These are phyloP conservation scores for Drosophila albomicans DNA, from an alignment of 1,140 invertebrate species.

Conservation along the genomic window DNA sequence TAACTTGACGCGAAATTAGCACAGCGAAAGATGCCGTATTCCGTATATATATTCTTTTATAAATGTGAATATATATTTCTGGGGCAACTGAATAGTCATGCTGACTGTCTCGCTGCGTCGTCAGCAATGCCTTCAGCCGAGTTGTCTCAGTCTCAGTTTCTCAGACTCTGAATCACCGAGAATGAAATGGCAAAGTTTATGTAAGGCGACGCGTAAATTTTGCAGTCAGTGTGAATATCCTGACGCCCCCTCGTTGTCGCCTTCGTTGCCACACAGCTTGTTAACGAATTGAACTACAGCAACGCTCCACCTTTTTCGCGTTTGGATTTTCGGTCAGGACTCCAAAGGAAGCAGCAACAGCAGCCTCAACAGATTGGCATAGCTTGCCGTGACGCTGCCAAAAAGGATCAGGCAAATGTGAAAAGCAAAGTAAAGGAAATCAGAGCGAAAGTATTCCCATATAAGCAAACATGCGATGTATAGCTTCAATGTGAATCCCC, in stretches of 20 bases:
- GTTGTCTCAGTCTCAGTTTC: not conserved
- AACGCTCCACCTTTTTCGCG: conserved; percentile 75
- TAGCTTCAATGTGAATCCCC: conserved; percentile 3
- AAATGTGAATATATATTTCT: conserved; percentile 29
- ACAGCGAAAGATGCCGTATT: conserved; percentile 42
- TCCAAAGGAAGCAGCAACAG: conserved; percentile 21
- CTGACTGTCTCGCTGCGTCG: conserved; percentile 61
- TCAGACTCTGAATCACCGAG: not conserved
- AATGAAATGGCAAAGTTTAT: conserved; percentile 65
- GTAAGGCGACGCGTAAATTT: conserved; percentile 73
- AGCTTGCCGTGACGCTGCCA: conserved; percentile 59
- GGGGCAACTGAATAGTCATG: conserved; percentile 58
- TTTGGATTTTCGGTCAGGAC: conserved; percentile 40
- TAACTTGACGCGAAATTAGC: conserved; percentile 74
- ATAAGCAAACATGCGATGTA: conserved; percentile 51
- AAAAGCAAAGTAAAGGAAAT: conserved; percentile 52
- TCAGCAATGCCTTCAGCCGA: conserved; percentile 11
- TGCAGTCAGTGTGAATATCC: conserved; percentile 56
- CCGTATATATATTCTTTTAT: conserved; percentile 2
- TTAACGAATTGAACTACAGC: conserved; percentile 79
- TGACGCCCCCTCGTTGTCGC: not conserved
- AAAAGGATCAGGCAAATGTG: conserved; percentile 46
- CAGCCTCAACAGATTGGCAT: conserved; percentile 70
- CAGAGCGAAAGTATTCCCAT: conserved; percentile 43
- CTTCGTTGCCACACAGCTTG: conserved; percentile 18